These are phyloP conservation scores for Chelonus formosanus DNA, from an alignment of 2,888 invertebrate genomes.

Conservation along the genomic window DNA sequence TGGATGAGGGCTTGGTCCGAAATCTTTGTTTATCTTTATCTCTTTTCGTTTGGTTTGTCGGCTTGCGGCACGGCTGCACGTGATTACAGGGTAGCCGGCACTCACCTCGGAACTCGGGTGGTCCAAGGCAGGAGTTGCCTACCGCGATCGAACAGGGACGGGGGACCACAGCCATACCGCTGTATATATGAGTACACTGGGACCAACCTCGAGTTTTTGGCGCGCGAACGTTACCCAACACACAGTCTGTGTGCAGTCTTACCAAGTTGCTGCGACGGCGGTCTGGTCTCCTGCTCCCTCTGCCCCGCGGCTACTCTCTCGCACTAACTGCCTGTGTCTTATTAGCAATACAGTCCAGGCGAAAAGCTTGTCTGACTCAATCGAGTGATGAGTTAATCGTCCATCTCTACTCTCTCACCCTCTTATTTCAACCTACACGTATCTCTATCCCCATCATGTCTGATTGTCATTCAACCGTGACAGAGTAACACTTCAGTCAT, in stretches of 20 bases:
- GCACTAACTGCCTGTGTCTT: slow-evolving; percentile 61
- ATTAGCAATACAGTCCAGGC: slow-evolving; percentile 63
- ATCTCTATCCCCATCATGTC: background rate
- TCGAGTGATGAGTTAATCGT: slow-evolving; percentile 56
- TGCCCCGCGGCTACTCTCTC: slow-evolving; percentile 27
- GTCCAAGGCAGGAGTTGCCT: slow-evolving; percentile 47
- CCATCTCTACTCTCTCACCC: slow-evolving; percentile 31
- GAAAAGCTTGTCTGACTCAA: slow-evolving; percentile 56
- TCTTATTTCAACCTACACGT: background rate
- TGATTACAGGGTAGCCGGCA: slow-evolving; percentile 65
- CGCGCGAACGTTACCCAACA: slow-evolving; percentile 20
- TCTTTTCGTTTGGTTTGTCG: slow-evolving; percentile 65
- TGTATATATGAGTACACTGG: too few species aligned
- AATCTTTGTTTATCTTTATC: slow-evolving; percentile 66
- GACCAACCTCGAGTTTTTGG: slow-evolving; percentile 20
- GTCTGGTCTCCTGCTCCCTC: slow-evolving; percentile 14
- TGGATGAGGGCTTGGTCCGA: slow-evolving; percentile 34
- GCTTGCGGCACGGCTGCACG: slow-evolving; percentile 63
- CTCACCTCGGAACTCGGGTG: slow-evolving; percentile 66
- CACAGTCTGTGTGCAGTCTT: slow-evolving; percentile 17
- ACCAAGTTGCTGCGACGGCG: background rate
- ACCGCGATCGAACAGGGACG: slow-evolving; percentile 28
- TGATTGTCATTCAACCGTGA: too few species aligned
- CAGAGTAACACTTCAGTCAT: background rate
- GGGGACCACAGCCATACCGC: background rate